These are phyloP conservation scores for Phortica okadai DNA, from an alignment of 2,888 invertebrate genomes.

Conservation along the genomic window DNA sequence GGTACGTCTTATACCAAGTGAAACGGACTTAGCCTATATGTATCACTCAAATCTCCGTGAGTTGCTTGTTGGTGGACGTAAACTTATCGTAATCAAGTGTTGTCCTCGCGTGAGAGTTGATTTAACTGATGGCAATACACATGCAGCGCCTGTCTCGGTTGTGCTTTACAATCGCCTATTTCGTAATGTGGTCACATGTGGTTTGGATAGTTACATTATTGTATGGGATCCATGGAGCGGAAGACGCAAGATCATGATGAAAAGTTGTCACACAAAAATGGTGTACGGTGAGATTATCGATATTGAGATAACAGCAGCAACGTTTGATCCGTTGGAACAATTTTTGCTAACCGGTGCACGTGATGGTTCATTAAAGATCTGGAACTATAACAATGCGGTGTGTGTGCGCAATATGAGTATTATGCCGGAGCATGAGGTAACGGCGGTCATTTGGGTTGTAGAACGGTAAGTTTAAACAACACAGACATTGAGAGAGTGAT, in stretches of 20 bases:
- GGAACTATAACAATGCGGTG: constrained; percentile 90
- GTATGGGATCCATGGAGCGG: constrained; percentile 88
- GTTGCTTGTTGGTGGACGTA: constrained; percentile 81
- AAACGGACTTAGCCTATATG: constrained; percentile 79
- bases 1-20: constrained; percentile 80
- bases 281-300: constrained; percentile 81
- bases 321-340: constrained; percentile 83
- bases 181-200: constrained; percentile 85
- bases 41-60: constrained; percentile 83
- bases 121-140: constrained; percentile 85
- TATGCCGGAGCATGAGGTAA: constrained; percentile 80
- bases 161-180: constrained; percentile 87
- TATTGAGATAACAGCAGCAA: constrained; percentile 73
- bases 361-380: constrained; percentile 86
- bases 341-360: constrained; percentile 87
- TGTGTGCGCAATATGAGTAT: constrained; percentile 84
- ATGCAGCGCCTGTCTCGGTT: constrained; percentile 83
- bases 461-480: constrained; percentile 76
- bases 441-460: constrained; percentile 80
- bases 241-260: constrained; percentile 82
- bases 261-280: constrained; percentile 83
- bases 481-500: not conserved
- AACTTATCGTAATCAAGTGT: constrained; percentile 81
- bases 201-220: constrained; percentile 87
- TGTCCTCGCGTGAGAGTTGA: constrained; percentile 82